A percentile compares a stretch with the other conserved stretches of the same genome.
Conservation (phyloP, 2,113 vertebrate species). For the Mustela lutreola region DNA sequence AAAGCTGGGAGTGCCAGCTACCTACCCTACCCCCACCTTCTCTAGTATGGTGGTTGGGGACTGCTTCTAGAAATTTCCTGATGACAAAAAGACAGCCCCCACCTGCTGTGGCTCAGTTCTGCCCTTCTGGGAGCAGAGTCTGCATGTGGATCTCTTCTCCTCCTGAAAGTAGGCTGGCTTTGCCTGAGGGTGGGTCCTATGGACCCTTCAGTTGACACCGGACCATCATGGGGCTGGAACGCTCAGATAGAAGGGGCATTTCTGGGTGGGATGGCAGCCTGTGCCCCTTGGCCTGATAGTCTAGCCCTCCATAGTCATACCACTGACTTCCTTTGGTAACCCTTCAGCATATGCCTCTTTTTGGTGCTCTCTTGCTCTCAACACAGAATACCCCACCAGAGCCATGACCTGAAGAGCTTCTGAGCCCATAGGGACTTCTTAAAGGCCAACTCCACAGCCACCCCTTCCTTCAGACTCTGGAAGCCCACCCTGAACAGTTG, state of each 20-base stretch:
- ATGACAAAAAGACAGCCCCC: not conserved
- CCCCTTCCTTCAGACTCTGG: constrained; percentile 94
- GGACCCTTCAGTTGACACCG: constrained; percentile 92
- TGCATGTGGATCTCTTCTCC: constrained; percentile 86
- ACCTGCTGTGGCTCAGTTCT: constrained; percentile 86
- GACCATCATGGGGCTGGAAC: constrained; percentile 92
- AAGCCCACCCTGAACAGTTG: constrained; percentile 95
- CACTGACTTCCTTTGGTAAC: constrained; percentile 93
- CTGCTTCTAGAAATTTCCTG: constrained; percentile 89
- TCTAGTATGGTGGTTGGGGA: constrained; percentile 22
- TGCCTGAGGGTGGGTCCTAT: constrained; percentile 92
- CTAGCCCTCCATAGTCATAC: constrained; percentile 94
- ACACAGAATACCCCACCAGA: constrained; percentile 90
- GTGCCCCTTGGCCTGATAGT: constrained; percentile 95
- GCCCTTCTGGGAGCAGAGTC: constrained; percentile 83
- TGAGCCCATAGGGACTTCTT: constrained; percentile 94
- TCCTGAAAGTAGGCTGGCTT: constrained; percentile 87
- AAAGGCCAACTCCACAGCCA: constrained; percentile 93
- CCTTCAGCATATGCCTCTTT: constrained; percentile 93
- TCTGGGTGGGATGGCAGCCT: constrained; percentile 95
- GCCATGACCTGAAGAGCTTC: constrained; percentile 92
- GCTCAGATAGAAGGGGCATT: constrained; percentile 96
- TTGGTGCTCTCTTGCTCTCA: constrained; percentile 92
- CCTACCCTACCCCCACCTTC: not conserved
- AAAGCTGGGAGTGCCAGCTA: not conserved